Evolutionary conservation across 2,113 vertebrate genomes (phyloP).

Genomic region (Limnothrissa miodon): DNA sequence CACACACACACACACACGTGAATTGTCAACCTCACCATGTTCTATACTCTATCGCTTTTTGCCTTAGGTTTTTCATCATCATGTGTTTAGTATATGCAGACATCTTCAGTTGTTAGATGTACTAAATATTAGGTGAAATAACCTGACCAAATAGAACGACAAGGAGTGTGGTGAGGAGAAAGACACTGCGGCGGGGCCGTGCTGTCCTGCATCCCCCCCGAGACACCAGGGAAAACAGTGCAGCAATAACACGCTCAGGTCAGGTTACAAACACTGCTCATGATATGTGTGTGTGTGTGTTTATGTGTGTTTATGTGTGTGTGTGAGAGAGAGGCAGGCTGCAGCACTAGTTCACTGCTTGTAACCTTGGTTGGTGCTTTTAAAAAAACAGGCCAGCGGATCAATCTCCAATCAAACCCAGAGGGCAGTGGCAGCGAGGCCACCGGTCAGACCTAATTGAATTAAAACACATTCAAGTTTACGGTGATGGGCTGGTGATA

Average conservation of each 20-base stretch:
- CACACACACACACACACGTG: not conserved
- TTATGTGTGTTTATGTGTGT: slow-evolving; percentile 6
- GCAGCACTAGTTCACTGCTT: not conserved
- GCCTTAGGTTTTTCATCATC: not conserved
- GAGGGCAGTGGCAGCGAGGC: slow-evolving; percentile 21
- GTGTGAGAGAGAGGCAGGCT: not conserved
- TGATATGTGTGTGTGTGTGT: slow-evolving; percentile 2
- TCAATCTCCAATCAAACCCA: slow-evolving; percentile 5
- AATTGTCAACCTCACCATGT: not conserved
- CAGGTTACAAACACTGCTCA: slow-evolving; percentile 38
- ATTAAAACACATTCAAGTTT: not conserved
- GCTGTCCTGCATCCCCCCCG: not conserved
- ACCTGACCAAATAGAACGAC: not conserved
- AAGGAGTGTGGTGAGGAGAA: not conserved
- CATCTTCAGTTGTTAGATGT: not conserved
- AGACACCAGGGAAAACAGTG: slow-evolving; percentile 35
- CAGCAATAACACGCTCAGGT: slow-evolving; percentile 20
- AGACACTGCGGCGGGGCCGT: not conserved
- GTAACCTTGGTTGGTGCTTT: not conserved
- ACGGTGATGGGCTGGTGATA: not conserved
- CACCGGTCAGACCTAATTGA: slow-evolving; percentile 18
- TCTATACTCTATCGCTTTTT: not conserved
- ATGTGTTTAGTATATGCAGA: not conserved
- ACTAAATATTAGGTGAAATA: not conserved
- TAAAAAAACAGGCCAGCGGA: not conserved